These are phyloP conservation scores for Hephaestus fuliginosus DNA, from an alignment of 2,797 vertebrate genomes.

Conservation along the genomic window DNA sequence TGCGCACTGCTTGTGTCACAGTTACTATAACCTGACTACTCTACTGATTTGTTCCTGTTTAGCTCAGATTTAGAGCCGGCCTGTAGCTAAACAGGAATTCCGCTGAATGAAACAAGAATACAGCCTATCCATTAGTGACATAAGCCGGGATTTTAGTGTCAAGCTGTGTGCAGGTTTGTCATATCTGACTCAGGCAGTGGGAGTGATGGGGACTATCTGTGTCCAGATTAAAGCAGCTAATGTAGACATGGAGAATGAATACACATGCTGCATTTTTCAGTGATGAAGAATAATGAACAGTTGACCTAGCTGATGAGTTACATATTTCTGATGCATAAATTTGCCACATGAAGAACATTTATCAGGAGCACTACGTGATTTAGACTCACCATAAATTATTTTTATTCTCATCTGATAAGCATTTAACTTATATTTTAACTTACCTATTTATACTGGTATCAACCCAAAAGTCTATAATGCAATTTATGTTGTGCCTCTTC, in stretches of 20 bases:
- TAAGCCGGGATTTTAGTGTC: conserved; percentile 37
- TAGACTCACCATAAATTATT: not conserved
- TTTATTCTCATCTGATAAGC: too few species aligned
- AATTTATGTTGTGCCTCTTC: too few species aligned
- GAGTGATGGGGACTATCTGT: conserved; percentile 14
- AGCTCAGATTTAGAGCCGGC: conserved; percentile 15
- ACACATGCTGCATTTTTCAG: not conserved
- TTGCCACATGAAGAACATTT: not conserved
- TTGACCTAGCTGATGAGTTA: not conserved
- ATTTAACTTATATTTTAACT: too few species aligned
- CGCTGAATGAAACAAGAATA: conserved; percentile 35
- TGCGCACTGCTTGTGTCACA: conserved; percentile 63
- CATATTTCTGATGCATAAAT: conserved; percentile 2
- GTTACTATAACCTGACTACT: conserved; percentile 57
- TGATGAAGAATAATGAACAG: too few species aligned
- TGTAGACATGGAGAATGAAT: conserved; percentile 26
- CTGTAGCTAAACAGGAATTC: conserved; percentile 28
- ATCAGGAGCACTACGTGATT: not conserved
- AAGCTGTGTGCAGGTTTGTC: conserved; percentile 17
- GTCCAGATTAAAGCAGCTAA: conserved; percentile 21
- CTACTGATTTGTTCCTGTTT: conserved; percentile 32
- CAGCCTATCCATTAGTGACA: conserved; percentile 26
- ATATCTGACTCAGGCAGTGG: conserved; percentile 10
- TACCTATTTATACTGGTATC: too few species aligned
- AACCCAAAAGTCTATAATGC: too few species aligned